phyloP scores from a whole-genome alignment of 2,888 invertebrate species.

The Macrophya alboannulata region DNA sequence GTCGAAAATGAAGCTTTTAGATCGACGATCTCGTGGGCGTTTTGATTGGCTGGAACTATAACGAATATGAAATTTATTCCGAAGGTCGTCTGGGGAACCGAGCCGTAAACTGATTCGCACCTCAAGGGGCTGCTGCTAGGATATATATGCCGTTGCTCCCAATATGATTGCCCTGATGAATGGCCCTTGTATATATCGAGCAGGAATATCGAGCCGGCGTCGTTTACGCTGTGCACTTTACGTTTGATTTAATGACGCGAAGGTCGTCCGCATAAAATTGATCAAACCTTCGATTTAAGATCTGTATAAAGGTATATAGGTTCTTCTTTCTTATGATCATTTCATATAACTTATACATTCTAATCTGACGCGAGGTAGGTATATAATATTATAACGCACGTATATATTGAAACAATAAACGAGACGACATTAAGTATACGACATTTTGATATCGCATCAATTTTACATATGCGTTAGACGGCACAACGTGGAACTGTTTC shows the following conservation, averaged over 20 bases:
- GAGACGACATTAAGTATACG: not conserved
- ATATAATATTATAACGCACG: not conserved
- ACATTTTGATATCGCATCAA: not conserved
- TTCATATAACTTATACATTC: not conserved
- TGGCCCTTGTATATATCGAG: conserved; percentile 62
- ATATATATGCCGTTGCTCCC: conserved; percentile 61
- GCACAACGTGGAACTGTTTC: not conserved
- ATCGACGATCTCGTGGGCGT: conserved; percentile 59
- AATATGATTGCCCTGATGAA: conserved; percentile 70
- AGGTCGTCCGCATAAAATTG: not conserved
- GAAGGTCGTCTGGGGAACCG: conserved; percentile 64
- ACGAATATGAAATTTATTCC: conserved; percentile 68
- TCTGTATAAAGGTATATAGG: not conserved
- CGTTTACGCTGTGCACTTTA: conserved; percentile 1
- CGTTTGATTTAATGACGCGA: conserved; percentile 29
- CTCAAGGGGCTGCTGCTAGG: conserved; percentile 63
- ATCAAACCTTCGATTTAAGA: conserved; percentile 12
- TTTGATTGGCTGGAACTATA: conserved; percentile 66
- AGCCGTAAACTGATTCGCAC: conserved; percentile 67
- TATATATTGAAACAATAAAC: conserved; percentile 9
- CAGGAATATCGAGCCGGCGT: conserved; percentile 4
- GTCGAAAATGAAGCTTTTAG: conserved; percentile 62
- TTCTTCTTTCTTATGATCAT: not conserved
- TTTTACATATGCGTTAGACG: conserved; percentile 13
- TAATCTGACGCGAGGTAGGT: not conserved